phyloP scores from a whole-genome alignment of 1,140 invertebrate genomes.

The Hycleus phaleratus region DNA sequence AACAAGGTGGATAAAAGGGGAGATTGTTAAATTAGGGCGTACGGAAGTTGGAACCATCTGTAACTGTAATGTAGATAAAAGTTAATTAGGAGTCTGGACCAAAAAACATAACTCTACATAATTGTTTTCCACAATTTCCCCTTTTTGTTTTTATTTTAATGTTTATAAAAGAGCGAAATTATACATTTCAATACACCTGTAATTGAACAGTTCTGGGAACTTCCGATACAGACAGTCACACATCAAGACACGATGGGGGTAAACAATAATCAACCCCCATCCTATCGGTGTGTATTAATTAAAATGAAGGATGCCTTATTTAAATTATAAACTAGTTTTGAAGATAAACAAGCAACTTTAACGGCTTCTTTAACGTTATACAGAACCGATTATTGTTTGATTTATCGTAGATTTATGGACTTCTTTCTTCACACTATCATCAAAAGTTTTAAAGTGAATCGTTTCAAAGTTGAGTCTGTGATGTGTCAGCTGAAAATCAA shows the following conservation, averaged over 20 bases:
- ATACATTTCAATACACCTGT: slow-evolving; percentile 5
- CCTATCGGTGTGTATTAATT: slow-evolving; percentile 3
- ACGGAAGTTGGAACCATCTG: slow-evolving; percentile 5
- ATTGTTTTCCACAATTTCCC: neutral
- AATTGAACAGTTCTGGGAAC: slow-evolving; percentile 20
- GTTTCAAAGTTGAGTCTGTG: too few species aligned
- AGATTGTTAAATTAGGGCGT: slow-evolving; percentile 2
- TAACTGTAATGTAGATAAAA: neutral
- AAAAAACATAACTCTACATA: neutral
- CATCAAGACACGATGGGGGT: slow-evolving; percentile 8
- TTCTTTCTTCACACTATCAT: too few species aligned
- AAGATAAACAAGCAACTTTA: too few species aligned
- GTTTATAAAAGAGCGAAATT: neutral
- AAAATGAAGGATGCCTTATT: too few species aligned
- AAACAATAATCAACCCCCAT: neutral
- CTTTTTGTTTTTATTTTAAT: neutral
- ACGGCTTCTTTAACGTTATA: too few species aligned
- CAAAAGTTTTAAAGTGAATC: too few species aligned
- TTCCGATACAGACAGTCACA: slow-evolving; percentile 30
- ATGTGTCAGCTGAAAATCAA: too few species aligned
- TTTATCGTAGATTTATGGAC: too few species aligned
- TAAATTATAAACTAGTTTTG: too few species aligned
- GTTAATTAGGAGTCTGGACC: neutral
- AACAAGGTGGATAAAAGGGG: neutral
- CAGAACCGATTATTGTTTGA: too few species aligned